phyloP scores from a whole-genome alignment of 2,888 invertebrate genomes.

The Halocaridina rubra region DNA sequence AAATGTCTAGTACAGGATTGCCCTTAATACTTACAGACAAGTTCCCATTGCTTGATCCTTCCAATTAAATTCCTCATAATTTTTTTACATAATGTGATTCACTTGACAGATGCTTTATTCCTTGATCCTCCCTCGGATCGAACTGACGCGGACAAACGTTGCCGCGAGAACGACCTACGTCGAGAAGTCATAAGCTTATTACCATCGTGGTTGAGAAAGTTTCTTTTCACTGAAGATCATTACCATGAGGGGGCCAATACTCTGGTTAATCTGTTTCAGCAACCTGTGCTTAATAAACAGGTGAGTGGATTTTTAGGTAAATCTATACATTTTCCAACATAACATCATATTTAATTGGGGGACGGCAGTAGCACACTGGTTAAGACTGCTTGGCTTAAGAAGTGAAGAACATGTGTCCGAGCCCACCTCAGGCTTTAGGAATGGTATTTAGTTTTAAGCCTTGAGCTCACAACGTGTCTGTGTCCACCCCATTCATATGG shows the following conservation, averaged over 20 bases:
- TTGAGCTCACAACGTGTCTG: not conserved
- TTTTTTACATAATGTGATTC: too few species aligned
- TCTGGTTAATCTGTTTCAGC: constrained; percentile 57
- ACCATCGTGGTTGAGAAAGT: constrained; percentile 36
- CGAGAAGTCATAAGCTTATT: constrained; percentile 44
- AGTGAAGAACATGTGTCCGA: not conserved
- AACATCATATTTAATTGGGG: too few species aligned
- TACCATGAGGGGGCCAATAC: constrained; percentile 61
- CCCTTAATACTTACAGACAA: too few species aligned
- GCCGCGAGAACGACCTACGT: constrained; percentile 49
- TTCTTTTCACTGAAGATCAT: constrained; percentile 44
- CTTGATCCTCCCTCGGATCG: constrained; percentile 50
- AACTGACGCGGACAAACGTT: constrained; percentile 23
- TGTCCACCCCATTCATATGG: not conserved
- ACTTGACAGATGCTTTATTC: constrained; percentile 48
- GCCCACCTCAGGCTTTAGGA: not conserved
- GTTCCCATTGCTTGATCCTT: too few species aligned
- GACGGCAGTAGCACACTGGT: not conserved
- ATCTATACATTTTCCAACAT: too few species aligned
- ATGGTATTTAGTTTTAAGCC: not conserved
- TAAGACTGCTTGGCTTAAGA: not conserved
- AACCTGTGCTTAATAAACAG: constrained; percentile 61
- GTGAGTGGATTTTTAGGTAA: constrained; percentile 9
- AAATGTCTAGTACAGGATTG: too few species aligned
- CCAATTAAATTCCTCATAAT: too few species aligned